phyloP scores from a whole-genome alignment of 2,797 vertebrate species.

The Helarctos malayanus region DNA sequence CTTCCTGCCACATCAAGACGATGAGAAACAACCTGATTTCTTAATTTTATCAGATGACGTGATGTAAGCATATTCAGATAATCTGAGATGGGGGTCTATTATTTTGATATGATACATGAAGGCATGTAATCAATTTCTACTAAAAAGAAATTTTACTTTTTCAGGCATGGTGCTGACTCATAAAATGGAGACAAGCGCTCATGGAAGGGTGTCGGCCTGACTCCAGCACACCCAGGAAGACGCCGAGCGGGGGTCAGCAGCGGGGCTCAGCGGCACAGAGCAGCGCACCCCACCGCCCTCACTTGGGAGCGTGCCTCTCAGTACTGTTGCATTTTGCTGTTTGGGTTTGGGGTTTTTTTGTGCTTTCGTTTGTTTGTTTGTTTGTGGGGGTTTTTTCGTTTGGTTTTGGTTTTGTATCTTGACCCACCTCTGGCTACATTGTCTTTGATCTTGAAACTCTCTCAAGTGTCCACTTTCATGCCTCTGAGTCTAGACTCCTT shows the following conservation, averaged over 20 bases:
- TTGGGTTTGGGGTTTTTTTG: background rate
- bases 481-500: background rate
- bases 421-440: background rate
- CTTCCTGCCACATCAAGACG: background rate
- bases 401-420: background rate
- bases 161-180: background rate
- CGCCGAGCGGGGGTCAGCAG: rapidly evolving
- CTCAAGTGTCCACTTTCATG: background rate
- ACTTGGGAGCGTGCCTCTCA: background rate
- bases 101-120: conserved; percentile 15
- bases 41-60: conserved; percentile 7
- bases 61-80: conserved; percentile 6
- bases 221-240: background rate
- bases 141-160: background rate
- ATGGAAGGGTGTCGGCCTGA: background rate
- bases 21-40: background rate
- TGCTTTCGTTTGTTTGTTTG: too few relatives aligned
- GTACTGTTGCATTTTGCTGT: background rate
- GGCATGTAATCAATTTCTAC: background rate
- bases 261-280: rapidly evolving
- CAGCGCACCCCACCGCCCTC: background rate
- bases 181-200: background rate
- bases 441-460: conserved; percentile 7
- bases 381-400: background rate
- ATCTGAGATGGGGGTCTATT: conserved; percentile 18